Base-by-base conservation (phyloP, 2,113 vertebrate genomes). In the Podarcis raffonei region DNA sequence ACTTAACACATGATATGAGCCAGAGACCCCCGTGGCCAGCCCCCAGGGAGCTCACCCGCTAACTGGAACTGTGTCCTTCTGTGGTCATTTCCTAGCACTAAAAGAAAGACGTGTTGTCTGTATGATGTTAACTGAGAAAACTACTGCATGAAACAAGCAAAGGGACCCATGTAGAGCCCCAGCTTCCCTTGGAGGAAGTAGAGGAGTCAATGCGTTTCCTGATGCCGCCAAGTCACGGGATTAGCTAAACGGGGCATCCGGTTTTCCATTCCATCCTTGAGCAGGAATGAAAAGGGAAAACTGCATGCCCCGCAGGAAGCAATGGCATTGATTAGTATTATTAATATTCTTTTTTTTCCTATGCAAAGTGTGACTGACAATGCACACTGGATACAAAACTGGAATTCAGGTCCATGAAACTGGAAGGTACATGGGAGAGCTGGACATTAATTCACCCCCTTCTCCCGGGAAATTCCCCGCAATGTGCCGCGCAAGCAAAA, bases 1-100 rank as follows among this genome's bases (percentile, higher is more conserved):
- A 8, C 93, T 92, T 82, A 83, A 89, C 86, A 87, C 92, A 69
- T 89, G 86, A 88, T 3, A 78, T 2, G 66, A 94, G 86, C 90
- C 94, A 78, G 88, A 89, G 81, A 71, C 39, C 85, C 48, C 83
- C 75, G 84, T 9, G 88, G 93, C 11, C 77, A 85, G 62, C 85
- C 90, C 79, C 18, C 25, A 80, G 86, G 75, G 48, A 53, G 93
- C 83, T 85, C 93, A 13, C 77, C 89, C 85, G 25, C 94, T 92
- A 93, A 93, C 95, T 93, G 96, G 96, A 97, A 96, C 83, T 57
- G 0, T 42, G 15, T 94, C 89, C 91, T 82, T 81, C 85, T 89
- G 1, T 69, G 81, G 91, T 92, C 87, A 59, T 89, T 79, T 91
- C 42, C 93, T 90, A 88, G 89, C 69, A 84, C 96, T 95, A 93